Percentiles rank a stretch among this genome's conserved stretches.
These are phyloP conservation scores for Mythimna impura DNA, from an alignment of 2,888 invertebrate species.

Conservation along the genomic window DNA sequence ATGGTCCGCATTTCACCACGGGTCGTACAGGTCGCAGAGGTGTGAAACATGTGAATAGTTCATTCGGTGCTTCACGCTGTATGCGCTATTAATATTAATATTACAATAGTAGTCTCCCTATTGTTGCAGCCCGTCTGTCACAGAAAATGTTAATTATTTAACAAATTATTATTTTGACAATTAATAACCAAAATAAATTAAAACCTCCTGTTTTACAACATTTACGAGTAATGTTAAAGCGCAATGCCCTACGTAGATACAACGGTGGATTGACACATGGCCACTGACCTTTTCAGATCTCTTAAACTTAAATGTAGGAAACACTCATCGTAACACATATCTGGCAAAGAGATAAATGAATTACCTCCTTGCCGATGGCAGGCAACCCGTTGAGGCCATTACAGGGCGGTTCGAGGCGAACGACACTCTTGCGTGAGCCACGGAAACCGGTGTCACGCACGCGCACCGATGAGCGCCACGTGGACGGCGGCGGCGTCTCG, in stretches of 20 bases:
- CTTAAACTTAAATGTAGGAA: slow-evolving; percentile 33
- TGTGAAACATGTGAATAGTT: slow-evolving; percentile 63
- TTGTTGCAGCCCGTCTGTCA: slow-evolving; percentile 16
- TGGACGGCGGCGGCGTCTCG: slow-evolving; percentile 84
- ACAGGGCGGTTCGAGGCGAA: slow-evolving; percentile 92
- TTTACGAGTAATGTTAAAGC: slow-evolving; percentile 1
- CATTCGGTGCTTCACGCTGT: slow-evolving; percentile 61
- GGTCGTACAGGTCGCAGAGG: slow-evolving; percentile 30
- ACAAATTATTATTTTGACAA: slow-evolving; percentile 1
- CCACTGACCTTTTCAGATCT: not conserved
- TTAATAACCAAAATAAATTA: not conserved
- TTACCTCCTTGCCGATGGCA: slow-evolving; percentile 91
- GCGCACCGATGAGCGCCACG: slow-evolving; percentile 92
- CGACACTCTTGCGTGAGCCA: slow-evolving; percentile 91
- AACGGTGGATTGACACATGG: not conserved
- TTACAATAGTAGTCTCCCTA: slow-evolving; percentile 29
- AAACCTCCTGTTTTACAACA: slow-evolving; percentile 3
- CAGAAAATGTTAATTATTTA: slow-evolving; percentile 11
- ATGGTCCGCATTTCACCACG: slow-evolving; percentile 45
- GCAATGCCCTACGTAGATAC: not conserved
- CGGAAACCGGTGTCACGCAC: slow-evolving; percentile 92
- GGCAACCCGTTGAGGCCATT: slow-evolving; percentile 91
- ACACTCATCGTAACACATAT: slow-evolving; percentile 52
- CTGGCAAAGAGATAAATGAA: slow-evolving; percentile 80
- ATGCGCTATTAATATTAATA: slow-evolving; percentile 62